Percentiles rank a stretch among this genome's conserved stretches.
phyloP scores from a whole-genome alignment of 2,113 vertebrate species.

The Passer montanus region DNA sequence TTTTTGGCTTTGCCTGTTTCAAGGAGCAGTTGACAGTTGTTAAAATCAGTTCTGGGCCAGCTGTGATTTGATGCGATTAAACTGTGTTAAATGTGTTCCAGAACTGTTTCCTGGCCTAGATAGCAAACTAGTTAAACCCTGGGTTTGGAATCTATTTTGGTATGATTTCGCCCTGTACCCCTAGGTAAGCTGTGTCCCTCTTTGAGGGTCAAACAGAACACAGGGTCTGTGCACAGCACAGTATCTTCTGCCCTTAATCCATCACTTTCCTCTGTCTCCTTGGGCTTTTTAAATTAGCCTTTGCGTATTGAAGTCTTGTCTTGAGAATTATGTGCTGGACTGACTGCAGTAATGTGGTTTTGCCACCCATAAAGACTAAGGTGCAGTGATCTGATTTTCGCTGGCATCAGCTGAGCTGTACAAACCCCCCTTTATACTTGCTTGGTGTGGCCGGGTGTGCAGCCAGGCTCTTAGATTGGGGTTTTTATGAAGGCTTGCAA shows the following conservation, averaged over 20 bases:
- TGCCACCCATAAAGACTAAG: neutral
- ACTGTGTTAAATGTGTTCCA: conserved; percentile 62
- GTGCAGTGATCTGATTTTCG: neutral
- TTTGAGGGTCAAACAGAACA: neutral
- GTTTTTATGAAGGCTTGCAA: neutral
- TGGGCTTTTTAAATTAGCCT: neutral
- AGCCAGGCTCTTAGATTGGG: neutral
- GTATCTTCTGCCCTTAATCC: neutral
- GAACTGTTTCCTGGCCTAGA: conserved; percentile 62
- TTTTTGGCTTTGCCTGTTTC: conserved; percentile 22
- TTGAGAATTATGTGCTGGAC: neutral
- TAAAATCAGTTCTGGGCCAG: conserved; percentile 56
- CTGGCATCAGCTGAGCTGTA: neutral
- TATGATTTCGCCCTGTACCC: neutral
- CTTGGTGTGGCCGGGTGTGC: neutral
- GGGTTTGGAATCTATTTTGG: conserved; percentile 15
- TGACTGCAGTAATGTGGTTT: neutral
- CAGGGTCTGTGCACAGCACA: neutral
- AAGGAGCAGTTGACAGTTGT: conserved; percentile 50
- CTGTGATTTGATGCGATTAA: conserved; percentile 46
- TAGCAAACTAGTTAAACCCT: conserved; percentile 47
- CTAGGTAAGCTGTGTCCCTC: neutral
- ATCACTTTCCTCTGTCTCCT: neutral
- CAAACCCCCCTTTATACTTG: neutral
- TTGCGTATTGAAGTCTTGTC: neutral